phyloP scores from a whole-genome alignment of 1,140 invertebrate genomes.

The Drosophila athabasca region DNA sequence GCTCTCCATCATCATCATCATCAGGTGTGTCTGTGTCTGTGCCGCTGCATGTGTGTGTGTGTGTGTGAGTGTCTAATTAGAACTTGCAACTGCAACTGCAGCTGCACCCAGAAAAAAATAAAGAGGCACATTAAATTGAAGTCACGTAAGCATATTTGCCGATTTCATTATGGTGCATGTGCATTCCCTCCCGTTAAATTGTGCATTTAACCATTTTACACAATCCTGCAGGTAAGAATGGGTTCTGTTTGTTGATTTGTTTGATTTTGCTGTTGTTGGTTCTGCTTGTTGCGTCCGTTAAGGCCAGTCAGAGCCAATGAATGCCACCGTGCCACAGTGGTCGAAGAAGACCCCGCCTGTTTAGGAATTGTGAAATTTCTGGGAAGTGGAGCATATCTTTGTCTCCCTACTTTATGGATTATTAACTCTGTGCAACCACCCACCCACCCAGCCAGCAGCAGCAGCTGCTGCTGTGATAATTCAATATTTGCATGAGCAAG shows the following conservation, averaged over 20 bases:
- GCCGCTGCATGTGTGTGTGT: conserved; percentile 25
- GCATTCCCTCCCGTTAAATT: conserved; percentile 53
- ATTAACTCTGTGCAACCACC: conserved; percentile 5
- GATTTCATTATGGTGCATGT: conserved; percentile 71
- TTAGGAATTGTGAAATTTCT: not conserved
- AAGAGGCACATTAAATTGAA: conserved; percentile 60
- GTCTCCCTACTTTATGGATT: conserved; percentile 8
- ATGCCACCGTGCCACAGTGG: not conserved
- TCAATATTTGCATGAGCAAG: conserved; percentile 37
- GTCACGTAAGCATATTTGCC: conserved; percentile 77
- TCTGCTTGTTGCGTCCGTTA: conserved; percentile 23
- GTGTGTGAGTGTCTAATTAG: conserved; percentile 58
- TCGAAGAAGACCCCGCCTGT: too few relatives aligned
- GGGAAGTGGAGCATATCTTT: conserved; percentile 16
- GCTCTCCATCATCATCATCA: not conserved
- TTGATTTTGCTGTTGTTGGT: conserved; percentile 14
- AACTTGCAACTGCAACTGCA: conserved; percentile 62
- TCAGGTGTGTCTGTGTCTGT: not conserved
- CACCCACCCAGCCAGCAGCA: not conserved
- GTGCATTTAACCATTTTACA: conserved; percentile 43
- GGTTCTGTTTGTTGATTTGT: conserved; percentile 14
- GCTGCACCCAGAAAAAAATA: conserved; percentile 60
- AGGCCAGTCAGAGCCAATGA: not conserved
- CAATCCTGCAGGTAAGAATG: conserved; percentile 49
- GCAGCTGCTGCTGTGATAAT: conserved; percentile 15